phyloP scores from a whole-genome alignment of 2,113 vertebrate genomes.

The Poeciliopsis turrubarensis region DNA sequence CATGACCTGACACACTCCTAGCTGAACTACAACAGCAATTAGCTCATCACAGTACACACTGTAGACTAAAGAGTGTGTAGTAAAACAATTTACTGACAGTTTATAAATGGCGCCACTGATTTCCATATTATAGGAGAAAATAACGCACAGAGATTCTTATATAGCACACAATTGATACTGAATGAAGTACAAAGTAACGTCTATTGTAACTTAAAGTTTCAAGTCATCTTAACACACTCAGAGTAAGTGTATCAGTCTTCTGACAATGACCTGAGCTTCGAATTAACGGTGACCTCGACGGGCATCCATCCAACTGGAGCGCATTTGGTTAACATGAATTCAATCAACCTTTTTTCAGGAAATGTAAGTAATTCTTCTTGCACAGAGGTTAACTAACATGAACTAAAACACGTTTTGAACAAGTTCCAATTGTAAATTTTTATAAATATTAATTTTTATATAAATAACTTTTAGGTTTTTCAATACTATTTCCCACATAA shows the following conservation, averaged over 20 bases:
- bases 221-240: neutral
- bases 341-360: constrained; percentile 33
- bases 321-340: constrained; percentile 21
- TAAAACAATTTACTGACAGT: neutral
- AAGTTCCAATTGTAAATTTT: neutral
- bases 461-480: neutral
- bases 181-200: neutral
- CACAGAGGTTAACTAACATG: neutral
- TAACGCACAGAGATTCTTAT: neutral
- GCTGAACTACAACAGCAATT: constrained; percentile 50
- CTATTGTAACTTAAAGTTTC: neutral
- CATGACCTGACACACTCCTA: constrained; percentile 30
- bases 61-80: constrained; percentile 1
- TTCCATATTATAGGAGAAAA: neutral
- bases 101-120: neutral
- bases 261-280: constrained; percentile 28
- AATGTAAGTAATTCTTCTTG: neutral
- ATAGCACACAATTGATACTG: no score
- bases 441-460: neutral
- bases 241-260: constrained; percentile 13
- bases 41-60: constrained; percentile 31
- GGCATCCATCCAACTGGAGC: constrained; percentile 24
- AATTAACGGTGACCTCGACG: constrained; percentile 42
- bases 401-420: no score
- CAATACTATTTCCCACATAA: no score